A percentile compares a stretch with the other conserved stretches of the same genome.
Evolutionary conservation across 1,140 invertebrate species (phyloP).

Genomic region (Streblospio benedicti): DNA sequence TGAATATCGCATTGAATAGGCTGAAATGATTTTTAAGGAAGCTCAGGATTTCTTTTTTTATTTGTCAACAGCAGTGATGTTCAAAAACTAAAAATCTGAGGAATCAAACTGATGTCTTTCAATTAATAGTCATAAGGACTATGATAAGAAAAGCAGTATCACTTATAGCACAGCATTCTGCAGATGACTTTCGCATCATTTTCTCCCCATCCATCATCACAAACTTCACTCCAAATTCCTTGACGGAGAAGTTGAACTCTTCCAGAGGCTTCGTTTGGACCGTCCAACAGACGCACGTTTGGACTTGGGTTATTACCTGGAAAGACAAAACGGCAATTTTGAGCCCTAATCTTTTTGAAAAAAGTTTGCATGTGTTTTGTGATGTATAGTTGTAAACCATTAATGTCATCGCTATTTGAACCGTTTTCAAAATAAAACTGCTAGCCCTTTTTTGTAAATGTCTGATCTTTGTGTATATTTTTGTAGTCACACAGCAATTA

Average conservation of each 20-base stretch:
- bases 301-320: constrained; percentile 13
- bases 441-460: neutral
- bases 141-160: too few relatives aligned
- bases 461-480: neutral
- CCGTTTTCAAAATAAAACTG: neutral
- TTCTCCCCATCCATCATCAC: constrained; percentile 66
- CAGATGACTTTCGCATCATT: constrained; percentile 69
- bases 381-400: neutral
- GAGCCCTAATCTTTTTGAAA: neutral
- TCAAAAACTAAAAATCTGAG: too few relatives aligned
- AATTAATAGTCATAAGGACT: too few relatives aligned
- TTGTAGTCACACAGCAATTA: neutral
- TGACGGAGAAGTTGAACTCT: constrained; percentile 61
- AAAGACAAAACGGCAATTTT: neutral
- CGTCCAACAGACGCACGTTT: neutral
- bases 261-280: constrained; percentile 48
- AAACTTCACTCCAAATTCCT: constrained; percentile 67
- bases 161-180: constrained; percentile 58
- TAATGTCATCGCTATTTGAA: neutral
- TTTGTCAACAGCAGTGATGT: too few relatives aligned
- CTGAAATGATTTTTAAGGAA: too few relatives aligned
- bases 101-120: too few relatives aligned
- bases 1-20: too few relatives aligned
- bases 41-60: too few relatives aligned
- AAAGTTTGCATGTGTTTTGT: neutral